Evolutionary conservation across 1,140 invertebrate species (phyloP).

Genomic region (Scaptomyza graminum): DNA sequence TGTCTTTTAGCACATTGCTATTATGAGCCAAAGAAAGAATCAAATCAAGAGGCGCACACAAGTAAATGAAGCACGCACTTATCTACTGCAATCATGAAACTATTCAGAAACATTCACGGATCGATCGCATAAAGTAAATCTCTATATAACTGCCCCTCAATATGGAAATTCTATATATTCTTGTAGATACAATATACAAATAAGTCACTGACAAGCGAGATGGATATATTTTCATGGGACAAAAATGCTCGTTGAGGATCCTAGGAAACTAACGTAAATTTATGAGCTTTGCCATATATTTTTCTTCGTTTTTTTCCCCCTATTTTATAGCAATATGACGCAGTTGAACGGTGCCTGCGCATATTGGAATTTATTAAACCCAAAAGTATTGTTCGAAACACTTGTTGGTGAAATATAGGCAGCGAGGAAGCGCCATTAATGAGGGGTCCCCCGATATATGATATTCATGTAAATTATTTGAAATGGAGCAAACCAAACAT

Average conservation of each 20-base stretch:
- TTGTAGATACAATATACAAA: constrained; percentile 27
- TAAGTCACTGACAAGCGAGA: not conserved
- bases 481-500: constrained; percentile 46
- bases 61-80: not conserved
- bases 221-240: constrained; percentile 11
- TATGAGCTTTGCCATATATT: constrained; percentile 49
- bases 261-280: constrained; percentile 34
- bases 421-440: constrained; percentile 7
- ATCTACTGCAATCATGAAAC: constrained; percentile 17
- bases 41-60: constrained; percentile 6
- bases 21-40: not conserved
- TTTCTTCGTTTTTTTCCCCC: constrained; percentile 38
- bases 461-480: constrained; percentile 51
- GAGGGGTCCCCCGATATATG: not conserved
- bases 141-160: constrained; percentile 28
- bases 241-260: constrained; percentile 18
- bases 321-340: constrained; percentile 76
- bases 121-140: constrained; percentile 25
- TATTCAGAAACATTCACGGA: constrained; percentile 9
- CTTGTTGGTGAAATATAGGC: not conserved
- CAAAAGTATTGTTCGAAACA: constrained; percentile 1
- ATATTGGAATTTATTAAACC: constrained; percentile 43
- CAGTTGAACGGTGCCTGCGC: constrained; percentile 76
- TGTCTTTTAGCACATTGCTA: constrained; percentile 57
- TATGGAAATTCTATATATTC: constrained; percentile 50